These are phyloP conservation scores for Chitala chitala DNA, from an alignment of 2,113 vertebrate species.

Conservation along the genomic window DNA sequence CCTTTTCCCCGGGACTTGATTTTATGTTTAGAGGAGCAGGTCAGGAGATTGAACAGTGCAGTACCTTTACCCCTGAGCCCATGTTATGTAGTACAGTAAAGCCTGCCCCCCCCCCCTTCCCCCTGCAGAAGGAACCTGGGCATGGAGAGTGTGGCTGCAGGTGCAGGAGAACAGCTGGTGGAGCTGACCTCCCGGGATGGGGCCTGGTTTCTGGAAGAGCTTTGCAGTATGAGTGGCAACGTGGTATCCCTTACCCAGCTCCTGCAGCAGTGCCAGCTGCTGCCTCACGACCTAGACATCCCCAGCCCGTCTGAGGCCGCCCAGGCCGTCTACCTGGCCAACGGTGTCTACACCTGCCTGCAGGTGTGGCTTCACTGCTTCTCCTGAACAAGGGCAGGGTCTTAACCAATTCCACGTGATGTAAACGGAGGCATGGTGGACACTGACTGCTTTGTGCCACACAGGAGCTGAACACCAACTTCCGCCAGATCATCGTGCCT, in stretches of 20 bases:
- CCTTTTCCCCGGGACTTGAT: no score
- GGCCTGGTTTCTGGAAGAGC: slow-evolving; percentile 95
- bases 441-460: background rate
- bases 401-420: background rate
- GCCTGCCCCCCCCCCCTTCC: background rate
- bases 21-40: no score
- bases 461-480: slow-evolving; percentile 97
- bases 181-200: slow-evolving; percentile 91
- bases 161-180: slow-evolving; percentile 88
- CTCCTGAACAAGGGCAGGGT: background rate
- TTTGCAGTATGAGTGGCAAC: slow-evolving; percentile 94
- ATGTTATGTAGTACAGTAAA: background rate
- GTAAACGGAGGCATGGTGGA: no score
- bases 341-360: slow-evolving; percentile 88
- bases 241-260: slow-evolving; percentile 81
- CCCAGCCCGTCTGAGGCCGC: slow-evolving; percentile 77
- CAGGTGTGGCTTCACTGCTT: slow-evolving; percentile 63
- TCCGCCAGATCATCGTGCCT: slow-evolving; percentile 96
- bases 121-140: slow-evolving; percentile 79
- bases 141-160: slow-evolving; percentile 92
- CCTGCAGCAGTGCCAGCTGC: slow-evolving; percentile 82
- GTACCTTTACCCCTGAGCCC: no score
- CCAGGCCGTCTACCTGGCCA: slow-evolving; percentile 84
- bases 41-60: no score
- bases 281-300: slow-evolving; percentile 86